phyloP scores from a whole-genome alignment of 2,888 invertebrate species.

The Ochlodes sylvanus region DNA sequence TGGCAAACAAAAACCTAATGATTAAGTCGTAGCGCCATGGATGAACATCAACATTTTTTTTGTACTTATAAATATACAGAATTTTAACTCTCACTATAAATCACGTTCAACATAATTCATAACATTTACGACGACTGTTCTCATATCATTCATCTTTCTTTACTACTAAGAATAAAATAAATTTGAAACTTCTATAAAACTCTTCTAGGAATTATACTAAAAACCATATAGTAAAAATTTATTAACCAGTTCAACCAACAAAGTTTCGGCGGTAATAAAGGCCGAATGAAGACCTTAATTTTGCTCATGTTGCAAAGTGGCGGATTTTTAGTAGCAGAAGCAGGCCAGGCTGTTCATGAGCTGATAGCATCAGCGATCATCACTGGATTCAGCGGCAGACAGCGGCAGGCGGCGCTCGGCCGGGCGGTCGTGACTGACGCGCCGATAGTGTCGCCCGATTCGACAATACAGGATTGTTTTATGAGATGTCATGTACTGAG shows the following conservation, averaged over 20 bases:
- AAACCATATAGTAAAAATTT: no score
- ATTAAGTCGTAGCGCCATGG: not conserved
- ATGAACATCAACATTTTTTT: not conserved
- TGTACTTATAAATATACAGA: not conserved
- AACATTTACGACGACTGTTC: not conserved
- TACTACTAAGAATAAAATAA: not conserved
- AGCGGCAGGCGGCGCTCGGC: not conserved
- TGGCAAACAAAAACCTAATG: not conserved
- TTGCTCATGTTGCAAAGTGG: constrained; percentile 38
- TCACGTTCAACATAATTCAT: not conserved
- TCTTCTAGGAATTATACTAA: not conserved
- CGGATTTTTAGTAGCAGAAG: constrained; percentile 40
- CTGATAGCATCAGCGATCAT: constrained; percentile 56
- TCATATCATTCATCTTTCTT: not conserved
- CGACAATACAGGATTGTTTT: constrained; percentile 43
- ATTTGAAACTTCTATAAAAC: not conserved
- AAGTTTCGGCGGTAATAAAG: no score
- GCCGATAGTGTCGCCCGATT: constrained; percentile 44
- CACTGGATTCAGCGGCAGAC: constrained; percentile 47
- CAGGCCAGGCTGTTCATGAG: constrained; percentile 53
- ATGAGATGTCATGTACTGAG: constrained; percentile 42
- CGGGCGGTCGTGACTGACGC: constrained; percentile 54
- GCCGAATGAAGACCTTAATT: not conserved
- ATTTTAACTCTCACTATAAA: not conserved
- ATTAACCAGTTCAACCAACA: no score